Percentiles rank a stretch among this genome's conserved stretches.
Evolutionary conservation across 2,113 vertebrate genomes (phyloP).

Genomic region (Globicephala melas): DNA sequence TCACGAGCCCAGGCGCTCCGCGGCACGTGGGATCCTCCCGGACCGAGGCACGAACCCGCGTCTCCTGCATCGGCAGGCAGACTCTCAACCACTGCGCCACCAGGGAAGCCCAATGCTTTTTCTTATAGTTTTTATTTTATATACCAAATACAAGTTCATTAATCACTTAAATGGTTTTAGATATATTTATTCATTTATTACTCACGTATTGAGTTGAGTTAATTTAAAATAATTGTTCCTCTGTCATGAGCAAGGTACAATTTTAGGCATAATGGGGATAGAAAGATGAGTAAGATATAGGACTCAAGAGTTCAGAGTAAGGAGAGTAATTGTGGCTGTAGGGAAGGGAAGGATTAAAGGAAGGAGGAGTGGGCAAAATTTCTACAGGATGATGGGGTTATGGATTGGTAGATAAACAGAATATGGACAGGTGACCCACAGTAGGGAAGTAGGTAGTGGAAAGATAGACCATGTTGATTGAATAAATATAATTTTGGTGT

Average conservation of each 20-base stretch:
- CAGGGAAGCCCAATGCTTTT: neutral
- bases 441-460: neutral
- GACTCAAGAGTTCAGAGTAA: neutral
- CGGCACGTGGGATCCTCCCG: too few relatives aligned
- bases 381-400: neutral
- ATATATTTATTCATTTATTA: neutral
- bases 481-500: neutral
- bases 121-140: constrained; percentile 12
- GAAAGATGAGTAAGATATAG: neutral
- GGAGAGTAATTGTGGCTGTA: neutral
- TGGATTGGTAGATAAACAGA: neutral
- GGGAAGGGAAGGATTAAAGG: neutral
- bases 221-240: constrained; percentile 5
- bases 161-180: neutral
- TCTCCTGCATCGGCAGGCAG: too few relatives aligned
- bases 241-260: neutral
- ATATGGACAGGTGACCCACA: neutral
- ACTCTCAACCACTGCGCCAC: too few relatives aligned
- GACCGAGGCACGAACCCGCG: too few relatives aligned
- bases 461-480: neutral
- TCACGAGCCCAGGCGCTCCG: rapidly evolving
- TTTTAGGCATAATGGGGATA: neutral
- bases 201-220: neutral
- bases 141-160: neutral
- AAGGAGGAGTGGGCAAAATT: neutral